These are phyloP conservation scores for Ernsta delagoae DNA, from an alignment of 2,888 invertebrate genomes.

Conservation along the genomic window DNA sequence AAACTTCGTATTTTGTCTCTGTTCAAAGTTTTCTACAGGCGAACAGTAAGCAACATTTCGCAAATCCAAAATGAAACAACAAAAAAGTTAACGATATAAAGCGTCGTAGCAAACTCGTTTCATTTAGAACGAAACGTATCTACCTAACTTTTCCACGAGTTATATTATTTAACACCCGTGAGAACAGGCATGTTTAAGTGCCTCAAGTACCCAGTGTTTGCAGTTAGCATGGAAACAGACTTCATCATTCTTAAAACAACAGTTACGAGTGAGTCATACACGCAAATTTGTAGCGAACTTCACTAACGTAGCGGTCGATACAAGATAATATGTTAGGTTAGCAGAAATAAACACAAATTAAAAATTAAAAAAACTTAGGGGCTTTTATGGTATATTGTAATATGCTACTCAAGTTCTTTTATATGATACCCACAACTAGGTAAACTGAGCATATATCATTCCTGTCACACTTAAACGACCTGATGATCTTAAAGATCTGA, in stretches of 20 bases:
- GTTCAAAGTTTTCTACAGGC: background rate
- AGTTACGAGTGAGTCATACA: constrained; percentile 18
- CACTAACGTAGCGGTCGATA: background rate
- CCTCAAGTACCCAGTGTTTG: constrained; percentile 33
- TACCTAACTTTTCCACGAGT: constrained; percentile 25
- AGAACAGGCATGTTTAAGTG: constrained; percentile 30
- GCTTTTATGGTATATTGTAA: too few species aligned
- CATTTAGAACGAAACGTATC: constrained; percentile 17
- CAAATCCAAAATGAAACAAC: constrained; percentile 4
- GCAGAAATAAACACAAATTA: too few species aligned
- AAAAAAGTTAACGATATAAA: background rate
- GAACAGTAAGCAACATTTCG: background rate
- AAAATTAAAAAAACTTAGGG: too few species aligned
- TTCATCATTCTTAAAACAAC: constrained; percentile 31
- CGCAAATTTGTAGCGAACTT: constrained; percentile 12
- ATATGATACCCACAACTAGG: too few species aligned
- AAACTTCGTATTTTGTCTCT: background rate
- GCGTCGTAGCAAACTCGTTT: constrained; percentile 22
- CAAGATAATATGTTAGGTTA: too few species aligned
- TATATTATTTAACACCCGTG: constrained; percentile 33
- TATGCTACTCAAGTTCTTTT: too few species aligned
- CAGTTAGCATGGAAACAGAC: constrained; percentile 32
- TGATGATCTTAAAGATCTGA: too few species aligned
- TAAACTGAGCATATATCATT: too few species aligned
- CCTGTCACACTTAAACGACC: too few species aligned